phyloP scores from a whole-genome alignment of 1,140 invertebrate species.

The Zophobas morio region DNA sequence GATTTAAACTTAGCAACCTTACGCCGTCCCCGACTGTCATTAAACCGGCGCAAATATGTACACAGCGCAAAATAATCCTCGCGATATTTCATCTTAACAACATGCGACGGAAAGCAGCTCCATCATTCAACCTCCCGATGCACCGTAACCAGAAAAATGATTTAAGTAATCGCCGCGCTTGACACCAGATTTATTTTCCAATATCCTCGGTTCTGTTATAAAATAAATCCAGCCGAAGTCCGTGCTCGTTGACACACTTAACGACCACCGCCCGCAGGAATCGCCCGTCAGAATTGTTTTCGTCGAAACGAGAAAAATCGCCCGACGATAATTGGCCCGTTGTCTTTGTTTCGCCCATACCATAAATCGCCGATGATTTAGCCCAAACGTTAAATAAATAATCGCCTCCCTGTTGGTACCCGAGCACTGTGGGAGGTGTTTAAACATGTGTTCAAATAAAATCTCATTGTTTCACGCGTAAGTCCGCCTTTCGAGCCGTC shows the following conservation, averaged over 20 bases:
- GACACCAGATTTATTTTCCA: neutral
- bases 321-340: neutral
- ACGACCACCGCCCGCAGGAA: neutral
- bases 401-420: slow-evolving; percentile 18
- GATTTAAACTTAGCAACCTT: too few species aligned
- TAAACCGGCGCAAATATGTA: too few species aligned
- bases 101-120: neutral
- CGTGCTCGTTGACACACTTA: neutral
- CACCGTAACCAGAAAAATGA: neutral
- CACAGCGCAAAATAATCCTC: too few species aligned
- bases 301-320: slow-evolving; percentile 7
- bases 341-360: slow-evolving; percentile 14
- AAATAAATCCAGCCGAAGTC: neutral
- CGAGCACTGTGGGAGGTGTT: slow-evolving; percentile 58
- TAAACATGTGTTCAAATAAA: slow-evolving; percentile 65
- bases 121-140: neutral
- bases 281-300: neutral
- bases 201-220: neutral
- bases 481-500: slow-evolving; percentile 53
- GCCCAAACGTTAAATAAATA: slow-evolving; percentile 19
- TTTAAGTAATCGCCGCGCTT: neutral
- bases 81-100: neutral
- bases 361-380: slow-evolving; percentile 27
- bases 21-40: too few species aligned
- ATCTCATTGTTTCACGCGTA: slow-evolving; percentile 63